These are phyloP conservation scores for Psix sp. DNA, from an alignment of 1,140 invertebrate species.

Conservation along the genomic window DNA sequence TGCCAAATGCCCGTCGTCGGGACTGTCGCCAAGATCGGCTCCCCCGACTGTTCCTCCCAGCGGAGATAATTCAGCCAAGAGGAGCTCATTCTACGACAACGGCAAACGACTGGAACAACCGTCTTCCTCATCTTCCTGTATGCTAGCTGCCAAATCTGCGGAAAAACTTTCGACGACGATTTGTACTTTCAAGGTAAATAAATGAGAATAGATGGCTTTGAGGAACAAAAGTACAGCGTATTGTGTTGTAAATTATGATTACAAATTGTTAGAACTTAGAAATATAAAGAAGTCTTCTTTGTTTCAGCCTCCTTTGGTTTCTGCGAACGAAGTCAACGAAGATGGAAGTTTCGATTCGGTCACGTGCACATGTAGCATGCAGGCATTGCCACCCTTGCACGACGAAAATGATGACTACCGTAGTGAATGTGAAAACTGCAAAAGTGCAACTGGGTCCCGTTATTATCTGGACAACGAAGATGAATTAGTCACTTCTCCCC, in stretches of 20 bases:
- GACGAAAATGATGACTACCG: slow-evolving; percentile 85
- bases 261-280: too few species aligned
- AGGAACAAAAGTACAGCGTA: too few species aligned
- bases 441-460: slow-evolving; percentile 82
- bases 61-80: slow-evolving; percentile 45
- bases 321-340: slow-evolving; percentile 71
- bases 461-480: slow-evolving; percentile 81
- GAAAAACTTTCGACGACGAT: slow-evolving; percentile 54
- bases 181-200: slow-evolving; percentile 56
- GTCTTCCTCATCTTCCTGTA: slow-evolving; percentile 26
- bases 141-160: slow-evolving; percentile 20
- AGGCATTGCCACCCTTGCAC: slow-evolving; percentile 72
- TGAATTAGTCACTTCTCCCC: slow-evolving; percentile 76
- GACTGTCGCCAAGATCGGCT: slow-evolving; percentile 61
- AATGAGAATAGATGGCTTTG: too few species aligned
- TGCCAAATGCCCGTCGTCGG: slow-evolving; percentile 58
- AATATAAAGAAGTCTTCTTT: too few species aligned
- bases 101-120: slow-evolving; percentile 24
- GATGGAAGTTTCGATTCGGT: slow-evolving; percentile 75
- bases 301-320: slow-evolving; percentile 67
- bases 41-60: slow-evolving; percentile 55
- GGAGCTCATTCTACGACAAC: slow-evolving; percentile 32
- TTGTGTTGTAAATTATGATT: too few species aligned
- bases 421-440: slow-evolving; percentile 90
- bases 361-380: slow-evolving; percentile 74